Conservation (phyloP, 2,113 vertebrate genomes). For the Toxotes chatareus region DNA sequence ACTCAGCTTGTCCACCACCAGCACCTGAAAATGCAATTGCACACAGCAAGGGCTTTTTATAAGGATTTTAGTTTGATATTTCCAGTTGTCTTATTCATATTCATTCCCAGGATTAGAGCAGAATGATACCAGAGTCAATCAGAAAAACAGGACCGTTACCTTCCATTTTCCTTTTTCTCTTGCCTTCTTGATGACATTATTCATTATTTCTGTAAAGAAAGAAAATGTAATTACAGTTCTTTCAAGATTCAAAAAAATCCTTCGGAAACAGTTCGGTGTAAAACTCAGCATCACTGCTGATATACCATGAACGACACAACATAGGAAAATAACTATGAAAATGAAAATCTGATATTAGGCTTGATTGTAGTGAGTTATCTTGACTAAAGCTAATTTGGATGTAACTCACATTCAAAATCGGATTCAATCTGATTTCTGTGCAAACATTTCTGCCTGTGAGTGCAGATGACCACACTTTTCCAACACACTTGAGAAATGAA, state of each 20-base stretch:
- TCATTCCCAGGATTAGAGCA: neutral
- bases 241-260: neutral
- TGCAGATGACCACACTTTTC: neutral
- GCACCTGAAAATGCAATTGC: conserved; percentile 83
- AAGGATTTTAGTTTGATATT: neutral
- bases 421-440: neutral
- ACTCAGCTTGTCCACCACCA: conserved; percentile 97
- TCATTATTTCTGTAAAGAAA: conserved; percentile 92
- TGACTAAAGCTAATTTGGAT: neutral
- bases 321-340: too few species aligned
- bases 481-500: neutral
- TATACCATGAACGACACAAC: neutral
- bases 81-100: neutral
- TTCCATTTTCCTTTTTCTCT: conserved; percentile 99
- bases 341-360: neutral
- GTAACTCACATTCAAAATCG: neutral
- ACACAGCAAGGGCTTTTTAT: neutral
- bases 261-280: neutral
- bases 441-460: too few species aligned
- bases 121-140: neutral
- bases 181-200: conserved; percentile 96
- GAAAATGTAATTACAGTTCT: neutral
- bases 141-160: conserved; percentile 77
- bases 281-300: neutral
- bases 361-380: neutral